A percentile compares a stretch with the other conserved stretches of the same genome.
phyloP scores from a whole-genome alignment of 2,113 vertebrate species.

The Vicugna pacos region DNA sequence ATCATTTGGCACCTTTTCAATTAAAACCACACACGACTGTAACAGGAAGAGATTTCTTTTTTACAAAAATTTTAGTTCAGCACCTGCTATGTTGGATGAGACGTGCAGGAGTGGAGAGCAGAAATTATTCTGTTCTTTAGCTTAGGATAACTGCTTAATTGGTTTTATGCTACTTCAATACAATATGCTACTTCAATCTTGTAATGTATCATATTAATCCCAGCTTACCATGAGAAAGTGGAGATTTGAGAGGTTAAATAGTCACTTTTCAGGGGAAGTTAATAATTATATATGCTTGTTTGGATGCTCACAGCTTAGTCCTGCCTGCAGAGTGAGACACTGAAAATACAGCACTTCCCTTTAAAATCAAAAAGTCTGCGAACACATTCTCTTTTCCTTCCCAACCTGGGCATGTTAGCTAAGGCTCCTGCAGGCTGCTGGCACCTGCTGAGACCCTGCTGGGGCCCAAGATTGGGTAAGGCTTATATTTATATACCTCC shows the following conservation, averaged over 20 bases:
- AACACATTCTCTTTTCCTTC: background rate
- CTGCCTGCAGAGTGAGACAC: too few relatives aligned
- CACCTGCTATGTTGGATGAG: background rate
- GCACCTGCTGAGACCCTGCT: background rate
- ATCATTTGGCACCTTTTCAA: constrained; percentile 28
- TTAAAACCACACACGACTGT: constrained; percentile 41
- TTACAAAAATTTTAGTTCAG: background rate
- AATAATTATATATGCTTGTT: background rate
- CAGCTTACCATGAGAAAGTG: background rate
- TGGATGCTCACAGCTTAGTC: too few relatives aligned
- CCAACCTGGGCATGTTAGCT: background rate
- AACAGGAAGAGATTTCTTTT: background rate
- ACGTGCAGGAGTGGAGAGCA: background rate
- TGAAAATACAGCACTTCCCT: too few relatives aligned
- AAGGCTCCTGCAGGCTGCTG: background rate
- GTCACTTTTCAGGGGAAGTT: background rate
- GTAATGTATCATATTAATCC: background rate
- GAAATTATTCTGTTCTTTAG: background rate
- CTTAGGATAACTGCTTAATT: background rate
- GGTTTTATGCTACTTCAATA: background rate
- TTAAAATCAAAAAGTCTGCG: too few relatives aligned
- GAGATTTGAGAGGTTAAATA: background rate
- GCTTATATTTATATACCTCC: background rate
- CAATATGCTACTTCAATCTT: too few relatives aligned
- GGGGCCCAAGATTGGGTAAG: background rate